A percentile compares a stretch with the other conserved stretches of the same genome.
Evolutionary conservation across 2,888 invertebrate genomes (phyloP).

Genomic region (Nephrotoma guestfalica): DNA sequence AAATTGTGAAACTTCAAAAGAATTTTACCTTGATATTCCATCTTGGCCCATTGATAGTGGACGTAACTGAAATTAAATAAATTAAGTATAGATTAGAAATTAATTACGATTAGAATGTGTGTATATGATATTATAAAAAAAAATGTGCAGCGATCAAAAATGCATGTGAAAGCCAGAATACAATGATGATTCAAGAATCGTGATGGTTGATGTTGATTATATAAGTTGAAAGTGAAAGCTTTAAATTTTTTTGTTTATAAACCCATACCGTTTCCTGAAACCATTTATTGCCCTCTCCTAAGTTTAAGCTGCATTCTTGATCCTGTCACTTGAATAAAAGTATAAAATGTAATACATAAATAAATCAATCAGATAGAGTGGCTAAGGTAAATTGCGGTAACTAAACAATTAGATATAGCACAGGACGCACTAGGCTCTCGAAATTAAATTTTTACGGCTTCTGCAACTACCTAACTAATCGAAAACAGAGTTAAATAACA

Average conservation of each 20-base stretch:
- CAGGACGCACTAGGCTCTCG: too few relatives aligned
- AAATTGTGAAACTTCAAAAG: not conserved
- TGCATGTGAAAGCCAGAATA: not conserved
- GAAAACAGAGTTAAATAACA: too few relatives aligned
- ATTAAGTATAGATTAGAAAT: not conserved
- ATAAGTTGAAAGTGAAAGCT: not conserved
- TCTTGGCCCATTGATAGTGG: slow-evolving; percentile 32
- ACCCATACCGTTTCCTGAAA: not conserved
- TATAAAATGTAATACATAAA: not conserved
- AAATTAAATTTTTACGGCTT: too few relatives aligned
- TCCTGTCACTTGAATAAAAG: not conserved
- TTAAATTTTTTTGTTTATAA: not conserved
- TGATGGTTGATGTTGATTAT: not conserved
- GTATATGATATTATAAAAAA: not conserved
- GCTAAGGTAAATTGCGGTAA: too few relatives aligned
- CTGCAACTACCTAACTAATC: too few relatives aligned
- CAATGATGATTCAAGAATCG: not conserved
- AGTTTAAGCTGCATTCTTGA: not conserved
- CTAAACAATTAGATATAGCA: too few relatives aligned
- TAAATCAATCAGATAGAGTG: too few relatives aligned
- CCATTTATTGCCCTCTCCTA: not conserved
- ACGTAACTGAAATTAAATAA: slow-evolving; percentile 24
- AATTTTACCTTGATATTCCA: slow-evolving; percentile 30
- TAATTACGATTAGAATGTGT: not conserved
- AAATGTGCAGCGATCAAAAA: not conserved